phyloP scores from a whole-genome alignment of 2,113 vertebrate species.

The Vombatus ursinus region DNA sequence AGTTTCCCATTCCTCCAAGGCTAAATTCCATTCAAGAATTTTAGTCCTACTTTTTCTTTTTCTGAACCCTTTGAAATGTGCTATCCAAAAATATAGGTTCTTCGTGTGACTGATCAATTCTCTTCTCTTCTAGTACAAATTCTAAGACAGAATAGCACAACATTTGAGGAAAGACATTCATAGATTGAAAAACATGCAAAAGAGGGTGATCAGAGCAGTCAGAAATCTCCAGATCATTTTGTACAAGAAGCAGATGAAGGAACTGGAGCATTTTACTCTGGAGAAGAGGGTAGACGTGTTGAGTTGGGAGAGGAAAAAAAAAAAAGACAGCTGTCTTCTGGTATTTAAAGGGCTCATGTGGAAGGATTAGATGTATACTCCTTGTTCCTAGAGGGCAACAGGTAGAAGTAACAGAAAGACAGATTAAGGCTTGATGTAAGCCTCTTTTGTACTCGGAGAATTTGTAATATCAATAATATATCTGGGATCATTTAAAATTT shows the following conservation, averaged over 20 bases:
- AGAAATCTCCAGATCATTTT: neutral
- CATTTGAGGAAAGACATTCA: neutral
- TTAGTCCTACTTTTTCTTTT: too few species aligned
- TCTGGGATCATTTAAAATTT: conserved; percentile 2
- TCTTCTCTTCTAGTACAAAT: neutral
- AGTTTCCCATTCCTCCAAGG: too few species aligned
- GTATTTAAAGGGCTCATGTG: neutral
- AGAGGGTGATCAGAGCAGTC: neutral
- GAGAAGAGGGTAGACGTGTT: neutral
- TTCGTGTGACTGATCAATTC: neutral
- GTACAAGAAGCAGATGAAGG: neutral
- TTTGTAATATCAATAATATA: neutral
- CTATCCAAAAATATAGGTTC: too few species aligned
- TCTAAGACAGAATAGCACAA: neutral
- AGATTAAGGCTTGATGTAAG: conserved; percentile 37
- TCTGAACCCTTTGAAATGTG: too few species aligned
- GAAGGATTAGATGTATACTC: neutral
- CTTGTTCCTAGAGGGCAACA: neutral
- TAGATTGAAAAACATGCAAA: neutral
- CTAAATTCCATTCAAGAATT: too few species aligned
- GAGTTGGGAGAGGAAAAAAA: neutral
- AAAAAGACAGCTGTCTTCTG: neutral
- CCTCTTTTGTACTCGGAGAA: neutral
- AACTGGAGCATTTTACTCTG: neutral
- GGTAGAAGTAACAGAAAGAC: neutral